Conservation (phyloP, 2,888 invertebrate species). For the Aleiodes testaceus region DNA sequence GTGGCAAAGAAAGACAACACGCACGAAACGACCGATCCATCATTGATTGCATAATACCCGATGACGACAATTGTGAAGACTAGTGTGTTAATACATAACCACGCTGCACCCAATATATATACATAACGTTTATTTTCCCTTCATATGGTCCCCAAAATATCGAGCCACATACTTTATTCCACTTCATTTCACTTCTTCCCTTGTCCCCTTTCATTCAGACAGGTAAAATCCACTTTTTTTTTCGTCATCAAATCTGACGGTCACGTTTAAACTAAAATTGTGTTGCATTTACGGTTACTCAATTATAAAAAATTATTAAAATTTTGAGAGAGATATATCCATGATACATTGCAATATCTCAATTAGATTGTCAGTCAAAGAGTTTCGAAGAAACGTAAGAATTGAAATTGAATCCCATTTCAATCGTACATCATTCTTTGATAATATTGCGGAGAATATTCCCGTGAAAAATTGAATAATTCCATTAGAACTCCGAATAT, state of each 20-base stretch:
- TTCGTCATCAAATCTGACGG: conserved; percentile 10
- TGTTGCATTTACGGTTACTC: neutral
- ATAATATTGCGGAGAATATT: no score
- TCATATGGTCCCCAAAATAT: conserved; percentile 7
- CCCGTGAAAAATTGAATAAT: no score
- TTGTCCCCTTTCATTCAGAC: neutral
- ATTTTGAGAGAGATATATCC: neutral
- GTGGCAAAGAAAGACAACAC: neutral
- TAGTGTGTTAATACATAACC: neutral
- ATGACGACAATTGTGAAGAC: neutral
- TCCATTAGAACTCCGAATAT: no score
- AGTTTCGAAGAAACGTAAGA: no score
- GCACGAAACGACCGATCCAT: neutral
- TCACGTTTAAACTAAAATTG: neutral
- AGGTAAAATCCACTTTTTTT: conserved; percentile 21
- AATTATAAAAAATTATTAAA: conserved; percentile 1
- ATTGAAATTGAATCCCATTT: no score
- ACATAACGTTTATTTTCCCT: conserved; percentile 1
- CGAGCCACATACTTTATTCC: neutral
- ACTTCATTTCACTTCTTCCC: no score
- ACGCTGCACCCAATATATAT: neutral
- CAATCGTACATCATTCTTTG: no score
- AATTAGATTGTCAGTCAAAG: no score
- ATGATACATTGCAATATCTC: no score
- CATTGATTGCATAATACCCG: conserved; percentile 2